A percentile compares a stretch with the other conserved stretches of the same genome.
Evolutionary conservation across 1,140 invertebrate species (phyloP).

Genomic region (Lepidostoma basale): DNA sequence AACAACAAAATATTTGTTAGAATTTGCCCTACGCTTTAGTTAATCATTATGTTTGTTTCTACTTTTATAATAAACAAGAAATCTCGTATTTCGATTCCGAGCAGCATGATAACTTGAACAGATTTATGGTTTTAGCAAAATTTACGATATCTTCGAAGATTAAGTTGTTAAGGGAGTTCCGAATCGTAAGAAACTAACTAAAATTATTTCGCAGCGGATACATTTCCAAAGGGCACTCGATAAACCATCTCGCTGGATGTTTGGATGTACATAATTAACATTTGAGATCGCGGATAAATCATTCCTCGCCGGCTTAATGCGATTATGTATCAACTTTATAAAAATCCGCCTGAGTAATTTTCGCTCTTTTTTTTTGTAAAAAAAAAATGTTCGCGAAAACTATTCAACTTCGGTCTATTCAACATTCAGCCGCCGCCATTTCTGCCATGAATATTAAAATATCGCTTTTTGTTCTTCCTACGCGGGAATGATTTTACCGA

Average conservation of each 20-base stretch:
- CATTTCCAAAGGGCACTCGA: not conserved
- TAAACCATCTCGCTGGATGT: not conserved
- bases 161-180: constrained; percentile 16
- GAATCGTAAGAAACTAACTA: not conserved
- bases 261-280: not conserved
- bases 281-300: not conserved
- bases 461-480: constrained; percentile 26
- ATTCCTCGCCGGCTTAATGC: not conserved
- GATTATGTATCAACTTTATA: no score
- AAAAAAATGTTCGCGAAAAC: constrained; percentile 4
- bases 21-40: no score
- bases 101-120: not conserved
- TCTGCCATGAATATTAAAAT: constrained; percentile 26
- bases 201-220: constrained; percentile 4
- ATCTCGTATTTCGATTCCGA: constrained; percentile 16
- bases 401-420: constrained; percentile 20
- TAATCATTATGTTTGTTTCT: no score
- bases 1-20: no score
- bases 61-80: constrained; percentile 6
- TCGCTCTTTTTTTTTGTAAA: not conserved
- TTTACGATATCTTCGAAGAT: constrained; percentile 14
- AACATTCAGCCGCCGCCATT: constrained; percentile 27
- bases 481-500: constrained; percentile 34
- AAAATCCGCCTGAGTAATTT: no score
- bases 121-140: constrained; percentile 21